Conservation (phyloP, 2,113 vertebrate genomes). For the Malurus cyaneus region DNA sequence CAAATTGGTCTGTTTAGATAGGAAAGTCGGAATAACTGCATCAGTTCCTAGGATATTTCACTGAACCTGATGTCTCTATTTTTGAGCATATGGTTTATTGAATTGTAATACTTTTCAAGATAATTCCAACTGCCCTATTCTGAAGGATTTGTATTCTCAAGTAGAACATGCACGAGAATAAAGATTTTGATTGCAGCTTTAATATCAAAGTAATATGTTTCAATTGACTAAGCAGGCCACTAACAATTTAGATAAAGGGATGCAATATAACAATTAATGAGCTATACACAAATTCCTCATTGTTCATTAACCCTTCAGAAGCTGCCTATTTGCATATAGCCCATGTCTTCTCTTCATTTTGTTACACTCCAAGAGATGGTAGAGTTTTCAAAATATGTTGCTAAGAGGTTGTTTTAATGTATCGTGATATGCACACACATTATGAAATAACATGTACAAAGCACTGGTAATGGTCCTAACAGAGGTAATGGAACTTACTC, state of each 20-base stretch:
- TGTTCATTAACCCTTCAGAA: slow-evolving; percentile 69
- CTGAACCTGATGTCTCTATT: slow-evolving; percentile 37
- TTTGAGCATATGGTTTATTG: slow-evolving; percentile 56
- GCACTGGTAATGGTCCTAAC: neutral
- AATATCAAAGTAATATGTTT: slow-evolving; percentile 75
- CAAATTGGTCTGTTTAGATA: neutral
- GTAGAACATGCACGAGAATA: slow-evolving; percentile 65
- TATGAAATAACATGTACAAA: neutral
- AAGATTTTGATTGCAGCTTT: slow-evolving; percentile 69
- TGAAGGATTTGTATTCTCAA: slow-evolving; percentile 62
- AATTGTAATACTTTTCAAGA: slow-evolving; percentile 58
- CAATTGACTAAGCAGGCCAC: slow-evolving; percentile 70
- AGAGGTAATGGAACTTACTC: slow-evolving; percentile 27
- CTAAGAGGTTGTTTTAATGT: slow-evolving; percentile 7
- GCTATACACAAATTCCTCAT: slow-evolving; percentile 60
- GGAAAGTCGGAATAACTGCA: neutral
- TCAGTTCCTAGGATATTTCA: neutral
- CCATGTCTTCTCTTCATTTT: neutral
- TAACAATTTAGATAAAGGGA: slow-evolving; percentile 74
- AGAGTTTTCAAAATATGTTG: neutral
- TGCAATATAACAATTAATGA: slow-evolving; percentile 73
- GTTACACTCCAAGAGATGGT: neutral
- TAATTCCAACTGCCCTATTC: slow-evolving; percentile 47
- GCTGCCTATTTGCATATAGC: neutral
- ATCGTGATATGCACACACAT: neutral